Evolutionary conservation across 2,888 invertebrate genomes (phyloP), one percentile per base, ranked within the genome.

Genomic region (Diaperis boleti): DNA sequence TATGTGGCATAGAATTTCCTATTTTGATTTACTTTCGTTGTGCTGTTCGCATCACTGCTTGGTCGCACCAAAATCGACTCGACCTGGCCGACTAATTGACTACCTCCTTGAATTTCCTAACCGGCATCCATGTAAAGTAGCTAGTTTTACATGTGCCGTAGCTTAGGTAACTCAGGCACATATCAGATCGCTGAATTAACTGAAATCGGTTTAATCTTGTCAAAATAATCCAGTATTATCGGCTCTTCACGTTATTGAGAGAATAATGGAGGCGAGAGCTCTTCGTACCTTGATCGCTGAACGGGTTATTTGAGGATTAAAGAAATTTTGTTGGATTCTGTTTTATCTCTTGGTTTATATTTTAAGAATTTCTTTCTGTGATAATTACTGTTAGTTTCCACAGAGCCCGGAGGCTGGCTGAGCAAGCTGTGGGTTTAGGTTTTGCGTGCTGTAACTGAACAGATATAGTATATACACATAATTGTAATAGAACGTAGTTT

Each of bases 291-390:
- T 64, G 55, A 59, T 55, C 37, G 44, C 49, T 44, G 55, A 56
- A 61, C 61, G 64, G 64, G 64, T 64, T 63, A 63, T 63, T 60
- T 64, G 60, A 64, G 59, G 52, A 50, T 57, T 62, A 52, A 44
- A 55, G 35, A 15, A 15, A 26, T 18, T 31, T 11, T 59, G 49
- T 52, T 59, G 31, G 63, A 59, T 52, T 50, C 18, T 13, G 33
- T 59, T 54, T 56, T 50, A 31, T 52, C 37, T 45, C 61, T 61
- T 66, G 55, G 66, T 56, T 59, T 59, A 56, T 49, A 39, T 62
- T 54, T 72, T 75, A 73, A 74, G 72, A 69, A 72, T 74, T 75
- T 74, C 69, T 76, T 76, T 75, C 74, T 75, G 75, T 75, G 75
- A 75, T 75, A 75, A 72, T 70, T 60, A 66, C 64, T 68, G 64